A percentile compares a stretch with the other conserved stretches of the same genome.
Conservation (phyloP, 1,140 invertebrate genomes). For the Nephotettix cincticeps region DNA sequence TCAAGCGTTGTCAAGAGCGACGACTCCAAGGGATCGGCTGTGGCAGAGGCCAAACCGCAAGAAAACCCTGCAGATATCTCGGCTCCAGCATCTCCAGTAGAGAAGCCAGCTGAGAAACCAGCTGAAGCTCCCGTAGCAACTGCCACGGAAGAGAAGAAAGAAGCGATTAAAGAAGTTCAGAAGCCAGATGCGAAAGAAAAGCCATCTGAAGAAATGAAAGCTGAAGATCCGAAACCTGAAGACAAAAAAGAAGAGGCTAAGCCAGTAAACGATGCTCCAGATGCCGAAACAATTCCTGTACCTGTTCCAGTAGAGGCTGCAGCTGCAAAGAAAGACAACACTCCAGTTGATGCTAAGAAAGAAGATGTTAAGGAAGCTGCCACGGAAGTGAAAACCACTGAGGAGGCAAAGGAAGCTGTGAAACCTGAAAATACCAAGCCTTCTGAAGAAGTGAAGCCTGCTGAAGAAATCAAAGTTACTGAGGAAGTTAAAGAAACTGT, state of each 20-base stretch:
- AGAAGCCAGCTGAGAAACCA: constrained; percentile 9
- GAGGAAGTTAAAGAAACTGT: constrained; percentile 23
- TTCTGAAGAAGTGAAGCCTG: constrained; percentile 4
- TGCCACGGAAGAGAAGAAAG: constrained; percentile 31
- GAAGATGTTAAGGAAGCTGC: constrained; percentile 24
- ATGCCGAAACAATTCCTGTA: neutral
- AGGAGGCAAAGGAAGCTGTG: constrained; percentile 15
- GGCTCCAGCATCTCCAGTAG: neutral
- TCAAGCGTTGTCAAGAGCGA: constrained; percentile 45
- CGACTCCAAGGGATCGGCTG: constrained; percentile 28
- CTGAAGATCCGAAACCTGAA: constrained; percentile 23
- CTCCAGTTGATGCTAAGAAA: constrained; percentile 32
- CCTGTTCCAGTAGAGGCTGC: constrained; percentile 4
- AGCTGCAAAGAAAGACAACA: neutral
- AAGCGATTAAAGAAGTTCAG: neutral
- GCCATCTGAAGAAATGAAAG: constrained; percentile 21
- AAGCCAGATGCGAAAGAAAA: constrained; percentile 1
- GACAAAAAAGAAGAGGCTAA: constrained; percentile 19
- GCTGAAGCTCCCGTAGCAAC: constrained; percentile 12
- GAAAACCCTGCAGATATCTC: constrained; percentile 8
- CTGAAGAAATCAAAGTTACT: neutral
- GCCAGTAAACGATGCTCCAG: neutral
- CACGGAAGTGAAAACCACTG: constrained; percentile 9
- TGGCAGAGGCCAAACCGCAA: constrained; percentile 25
- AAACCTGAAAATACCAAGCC: constrained; percentile 23